Base-by-base conservation (phyloP, 1,140 invertebrate species). In the Metopolophium dirhodum region DNA sequence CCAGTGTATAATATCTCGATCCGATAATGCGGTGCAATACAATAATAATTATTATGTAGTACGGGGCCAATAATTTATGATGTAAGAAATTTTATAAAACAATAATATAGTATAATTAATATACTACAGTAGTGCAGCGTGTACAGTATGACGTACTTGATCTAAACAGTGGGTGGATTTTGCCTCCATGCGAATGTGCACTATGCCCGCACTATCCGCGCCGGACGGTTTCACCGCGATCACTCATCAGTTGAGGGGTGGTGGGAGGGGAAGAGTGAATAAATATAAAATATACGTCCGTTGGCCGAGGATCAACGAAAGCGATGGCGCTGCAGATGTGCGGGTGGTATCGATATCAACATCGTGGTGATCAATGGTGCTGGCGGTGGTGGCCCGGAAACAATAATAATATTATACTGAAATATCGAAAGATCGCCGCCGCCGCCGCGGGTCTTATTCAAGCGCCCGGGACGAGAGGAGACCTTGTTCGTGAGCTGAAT, bases 401-500 rank as follows among this genome's bases (percentile, higher is more conserved):
- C n/a, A n/a, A n/a, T n/a, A n/a, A n/a, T n/a, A 77, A n/a, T n/a
- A 77, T 68, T 68, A 35, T 37, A 23, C 20, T n/a, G 41, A 85
- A 85, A 45, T 85, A 85, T 45, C 82, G 37, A 85, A 23, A 85
- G 37, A 85, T 61, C n/a, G 4, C 35, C 11, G 14, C 37, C 20
- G 82, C 82, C 26, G 9, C 23, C 45, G 30, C 26, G n/a, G 45
- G 45, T 47, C 85, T 87, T 49, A 45, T 49, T 18, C 85, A 14
- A 87, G 85, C 49, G 37, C 2, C 9, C 37, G 37, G 2, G 37
- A 85, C 9, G 82, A 9, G 82, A 41, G 35, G 8, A 87, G 45
- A 87, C 45, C 45, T 87, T 47, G 85, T 87, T 87, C 45, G 85
- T 49, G 85, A 87, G 14, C 85, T 45, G 85, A 87, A 87, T 87